Base-by-base conservation (phyloP, 2,888 invertebrate genomes). In the Biston betularia region DNA sequence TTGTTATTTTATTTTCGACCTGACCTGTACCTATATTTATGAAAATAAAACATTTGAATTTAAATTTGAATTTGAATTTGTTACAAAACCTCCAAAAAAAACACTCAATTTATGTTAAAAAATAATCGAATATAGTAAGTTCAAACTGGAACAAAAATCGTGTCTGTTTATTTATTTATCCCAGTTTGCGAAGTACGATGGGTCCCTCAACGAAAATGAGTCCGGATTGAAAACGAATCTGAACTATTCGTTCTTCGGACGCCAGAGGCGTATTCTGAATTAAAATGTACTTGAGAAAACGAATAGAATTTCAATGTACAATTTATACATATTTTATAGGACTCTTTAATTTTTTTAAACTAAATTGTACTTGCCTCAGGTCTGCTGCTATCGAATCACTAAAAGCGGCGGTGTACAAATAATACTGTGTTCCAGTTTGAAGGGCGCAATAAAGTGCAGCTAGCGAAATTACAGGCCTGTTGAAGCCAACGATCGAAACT, bases 101-200 rank as follows among this genome's bases (percentile, higher is more conserved):
- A 8, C 6, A 8, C 8, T 15, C 24, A 14, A 7, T 6, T 24
- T 5, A 7, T 15, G 15, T 46, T 15, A 4, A 44, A 11, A 40
- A 45, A 56, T n/a, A 52, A 44, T 63, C 63, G 57, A 9, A 45
- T 14, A 35, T 38, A 44, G 57, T 63, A 33, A 15, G 63, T 63
- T 12, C 6, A 10, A 44, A n/a, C 5, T 7, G n/a, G n/a, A 40
- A 10, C 14, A 42, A n/a, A 40, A 55, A 48, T 40, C 1, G 50
- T 62, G 68, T 49, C 52, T 55, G 65, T 69, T 56, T 71, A 71
- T 69, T 67, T 73, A 73, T 69, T 68, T 70, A 70, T 58, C 65
- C n/a, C 63, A 73, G 66, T 68, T 63, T 40, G 38, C 48, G 40
- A 24, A 54, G 46, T 44, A 49, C 59, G 67, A 73, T 70, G 45